Evolutionary conservation across 2,113 vertebrate genomes (phyloP), one percentile per base, ranked within the genome.

Genomic region (Arvicanthis niloticus): DNA sequence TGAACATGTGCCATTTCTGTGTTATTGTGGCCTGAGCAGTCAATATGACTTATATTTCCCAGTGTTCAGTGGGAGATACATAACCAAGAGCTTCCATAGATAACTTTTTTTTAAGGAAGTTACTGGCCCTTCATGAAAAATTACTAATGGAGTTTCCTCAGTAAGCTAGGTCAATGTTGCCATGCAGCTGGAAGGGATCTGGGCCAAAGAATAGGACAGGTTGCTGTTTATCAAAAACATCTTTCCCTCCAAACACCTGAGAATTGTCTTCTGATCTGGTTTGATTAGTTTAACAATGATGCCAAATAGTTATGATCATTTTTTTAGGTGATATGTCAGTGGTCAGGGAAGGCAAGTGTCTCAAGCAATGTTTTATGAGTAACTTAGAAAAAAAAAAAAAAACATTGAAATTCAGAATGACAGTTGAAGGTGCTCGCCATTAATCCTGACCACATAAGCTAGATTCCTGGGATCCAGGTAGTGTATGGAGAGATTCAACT

Each of bases 191-290:
- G 78, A 70, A 86, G 77, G 81, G 2, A 86, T 56, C 17, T 7
- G 5, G 7, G 7, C 17, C 16, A 7, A 86, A 85, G 16, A 82
- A 45, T 2, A 42, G 65, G 24, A 4, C 37, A 19, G 65, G 7
- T 8, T 56, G 31, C 22, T 17, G n/a, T 87, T 88, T 5, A 4
- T n/a, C 24, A 73, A 65, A 6, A 70, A 0, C 12, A 1, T 76
- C 13, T 24, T 0, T 62, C 17, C 19, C 0, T 29, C n/a, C 51
- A 7, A 22, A 5, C 26, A 0, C 10, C 9, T 58, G 24, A 24
- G 2, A 42, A 34, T 2, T n/a, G 92, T n/a, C 42, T 7, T 11
- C 40, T 58, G 11, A 56, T 88, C 5, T 31, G 31, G n/a, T 3
- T 40, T 29, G 15, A 73, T 42, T 13, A 24, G 8, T 42, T 62